These are phyloP conservation scores for Montifringilla adamsi DNA, from an alignment of 2,113 vertebrate genomes.

Conservation along the genomic window DNA sequence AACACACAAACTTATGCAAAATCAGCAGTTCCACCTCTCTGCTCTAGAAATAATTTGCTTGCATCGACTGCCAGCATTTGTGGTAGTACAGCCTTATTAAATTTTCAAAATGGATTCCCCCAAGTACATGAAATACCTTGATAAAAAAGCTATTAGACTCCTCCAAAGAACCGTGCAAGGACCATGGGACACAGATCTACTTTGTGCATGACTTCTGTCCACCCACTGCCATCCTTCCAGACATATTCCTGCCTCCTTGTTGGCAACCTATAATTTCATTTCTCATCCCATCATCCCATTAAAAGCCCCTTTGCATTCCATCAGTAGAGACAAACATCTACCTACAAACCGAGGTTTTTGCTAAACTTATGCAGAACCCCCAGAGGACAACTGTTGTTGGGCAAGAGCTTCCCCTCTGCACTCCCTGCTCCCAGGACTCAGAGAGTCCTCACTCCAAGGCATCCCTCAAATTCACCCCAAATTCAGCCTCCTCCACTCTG, in stretches of 20 bases:
- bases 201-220: neutral
- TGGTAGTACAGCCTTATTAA: neutral
- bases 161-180: neutral
- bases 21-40: neutral
- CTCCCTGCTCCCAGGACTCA: neutral
- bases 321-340: neutral
- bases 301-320: neutral
- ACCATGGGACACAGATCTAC: rapidly evolving
- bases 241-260: neutral
- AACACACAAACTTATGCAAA: neutral
- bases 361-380: neutral
- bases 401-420: neutral
- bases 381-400: rapidly evolving
- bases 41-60: neutral
- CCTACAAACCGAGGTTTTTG: neutral
- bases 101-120: neutral
- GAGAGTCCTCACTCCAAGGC: neutral
- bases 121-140: neutral
- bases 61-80: neutral
- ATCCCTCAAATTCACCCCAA: neutral
- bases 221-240: neutral
- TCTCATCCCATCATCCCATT: neutral
- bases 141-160: neutral
- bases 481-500: neutral
- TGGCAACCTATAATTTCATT: neutral